These are phyloP conservation scores for Myzus persicae DNA, from an alignment of 1,140 invertebrate species.

Conservation along the genomic window DNA sequence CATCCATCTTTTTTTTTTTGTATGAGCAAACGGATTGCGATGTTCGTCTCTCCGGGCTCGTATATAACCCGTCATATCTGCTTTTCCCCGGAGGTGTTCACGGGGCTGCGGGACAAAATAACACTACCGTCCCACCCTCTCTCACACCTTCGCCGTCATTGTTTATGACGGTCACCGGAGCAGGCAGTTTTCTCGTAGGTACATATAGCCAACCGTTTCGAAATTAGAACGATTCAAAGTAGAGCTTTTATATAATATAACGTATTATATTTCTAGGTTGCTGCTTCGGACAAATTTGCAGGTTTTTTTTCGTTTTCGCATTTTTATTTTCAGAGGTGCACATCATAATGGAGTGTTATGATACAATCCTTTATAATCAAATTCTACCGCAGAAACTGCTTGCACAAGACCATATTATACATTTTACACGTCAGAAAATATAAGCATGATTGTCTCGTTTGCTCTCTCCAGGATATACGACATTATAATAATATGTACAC, in stretches of 20 bases:
- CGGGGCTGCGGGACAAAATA: conserved; percentile 6
- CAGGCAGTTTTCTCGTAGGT: background rate
- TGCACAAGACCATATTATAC: background rate
- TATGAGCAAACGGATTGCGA: conserved; percentile 19
- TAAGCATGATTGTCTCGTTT: background rate
- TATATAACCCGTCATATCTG: conserved; percentile 49
- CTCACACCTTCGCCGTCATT: background rate
- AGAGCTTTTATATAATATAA: background rate
- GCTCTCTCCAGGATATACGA: background rate
- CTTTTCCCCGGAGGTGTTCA: conserved; percentile 41
- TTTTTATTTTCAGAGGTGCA: background rate
- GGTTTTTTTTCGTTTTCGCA: background rate
- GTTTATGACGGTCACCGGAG: background rate
- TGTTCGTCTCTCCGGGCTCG: conserved; percentile 38
- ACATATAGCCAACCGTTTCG: background rate
- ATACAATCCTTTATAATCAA: background rate
- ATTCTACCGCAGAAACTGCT: background rate
- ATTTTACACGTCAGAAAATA: background rate
- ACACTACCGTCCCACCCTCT: background rate
- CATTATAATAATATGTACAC: background rate
- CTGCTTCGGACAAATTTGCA: background rate
- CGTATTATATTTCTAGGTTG: background rate
- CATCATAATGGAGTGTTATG: background rate
- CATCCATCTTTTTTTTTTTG: conserved; percentile 6
- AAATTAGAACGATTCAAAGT: background rate